Conservation (phyloP, 2,888 invertebrate genomes). For the Drosophila quinaria region DNA sequence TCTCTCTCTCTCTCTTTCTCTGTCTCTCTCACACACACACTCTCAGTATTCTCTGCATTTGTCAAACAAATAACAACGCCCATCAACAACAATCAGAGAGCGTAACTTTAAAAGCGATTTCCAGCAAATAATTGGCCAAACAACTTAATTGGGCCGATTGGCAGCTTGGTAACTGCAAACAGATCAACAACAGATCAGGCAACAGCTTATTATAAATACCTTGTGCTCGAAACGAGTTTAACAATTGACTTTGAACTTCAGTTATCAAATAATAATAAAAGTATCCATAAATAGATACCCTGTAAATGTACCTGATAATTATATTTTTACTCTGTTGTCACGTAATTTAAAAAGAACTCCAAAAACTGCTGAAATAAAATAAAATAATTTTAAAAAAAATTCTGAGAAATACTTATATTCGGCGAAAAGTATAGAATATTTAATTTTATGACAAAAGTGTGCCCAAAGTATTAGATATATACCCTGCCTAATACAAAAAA, state of each 20-base stretch:
- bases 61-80: slow-evolving; percentile 25
- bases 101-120: slow-evolving; percentile 40
- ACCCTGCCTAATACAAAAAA: background rate
- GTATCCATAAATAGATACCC: background rate
- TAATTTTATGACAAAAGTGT: background rate
- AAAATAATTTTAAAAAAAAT: background rate
- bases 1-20: slow-evolving; percentile 33
- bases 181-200: slow-evolving; percentile 7
- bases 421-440: no score
- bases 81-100: slow-evolving; percentile 25
- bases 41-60: slow-evolving; percentile 17
- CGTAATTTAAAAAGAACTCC: no score
- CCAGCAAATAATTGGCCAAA: slow-evolving; percentile 38
- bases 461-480: background rate
- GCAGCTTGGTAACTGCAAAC: slow-evolving; percentile 3
- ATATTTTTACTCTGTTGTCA: background rate
- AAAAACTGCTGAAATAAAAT: background rate
- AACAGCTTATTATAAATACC: background rate
- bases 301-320: background rate
- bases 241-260: background rate
- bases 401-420: background rate
- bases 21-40: slow-evolving; percentile 11
- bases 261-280: no score
- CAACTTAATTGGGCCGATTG: slow-evolving; percentile 42
- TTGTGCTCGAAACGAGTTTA: background rate